phyloP scores from a whole-genome alignment of 1,140 invertebrate genomes.

The Drosophila chauvacae region DNA sequence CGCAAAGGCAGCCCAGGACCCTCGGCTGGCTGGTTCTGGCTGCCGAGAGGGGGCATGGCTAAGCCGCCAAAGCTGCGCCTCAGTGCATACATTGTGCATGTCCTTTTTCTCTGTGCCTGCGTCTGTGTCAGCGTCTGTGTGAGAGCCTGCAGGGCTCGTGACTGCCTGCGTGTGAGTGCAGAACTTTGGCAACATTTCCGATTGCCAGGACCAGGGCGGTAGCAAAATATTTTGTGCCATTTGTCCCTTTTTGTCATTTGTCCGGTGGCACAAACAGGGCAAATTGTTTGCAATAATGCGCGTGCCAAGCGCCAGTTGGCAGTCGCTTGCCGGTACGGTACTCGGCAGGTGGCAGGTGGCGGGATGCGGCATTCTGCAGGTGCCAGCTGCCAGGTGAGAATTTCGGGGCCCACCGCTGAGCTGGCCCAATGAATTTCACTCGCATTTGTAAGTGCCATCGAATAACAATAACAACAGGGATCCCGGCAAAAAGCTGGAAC shows the following conservation, averaged over 20 bases:
- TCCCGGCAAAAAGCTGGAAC: constrained; percentile 22
- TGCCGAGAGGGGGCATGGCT: constrained; percentile 12
- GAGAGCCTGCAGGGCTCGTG: constrained; percentile 28
- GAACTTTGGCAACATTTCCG: constrained; percentile 82
- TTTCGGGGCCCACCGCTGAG: constrained; percentile 25
- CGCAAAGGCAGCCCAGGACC: constrained; percentile 59
- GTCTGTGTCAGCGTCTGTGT: constrained; percentile 19
- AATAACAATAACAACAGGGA: constrained; percentile 43
- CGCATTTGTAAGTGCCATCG: constrained; percentile 57
- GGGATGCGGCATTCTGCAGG: constrained; percentile 22
- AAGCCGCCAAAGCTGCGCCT: constrained; percentile 56
- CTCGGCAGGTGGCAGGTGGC: constrained; percentile 20
- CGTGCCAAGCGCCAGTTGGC: constrained; percentile 57
- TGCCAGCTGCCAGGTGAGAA: constrained; percentile 32
- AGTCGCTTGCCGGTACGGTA: constrained; percentile 28
- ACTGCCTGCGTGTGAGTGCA: constrained; percentile 44
- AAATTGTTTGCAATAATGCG: constrained; percentile 82
- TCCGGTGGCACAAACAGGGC: constrained; percentile 72
- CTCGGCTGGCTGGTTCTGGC: constrained; percentile 6
- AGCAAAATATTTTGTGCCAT: constrained; percentile 54
- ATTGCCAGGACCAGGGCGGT: constrained; percentile 51
- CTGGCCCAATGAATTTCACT: constrained; percentile 67
- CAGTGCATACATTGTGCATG: constrained; percentile 57
- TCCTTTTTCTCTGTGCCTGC: constrained; percentile 25
- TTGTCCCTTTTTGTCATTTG: constrained; percentile 69